Base-by-base conservation (phyloP, 1,140 invertebrate species). In the Camponotus vicinus region DNA sequence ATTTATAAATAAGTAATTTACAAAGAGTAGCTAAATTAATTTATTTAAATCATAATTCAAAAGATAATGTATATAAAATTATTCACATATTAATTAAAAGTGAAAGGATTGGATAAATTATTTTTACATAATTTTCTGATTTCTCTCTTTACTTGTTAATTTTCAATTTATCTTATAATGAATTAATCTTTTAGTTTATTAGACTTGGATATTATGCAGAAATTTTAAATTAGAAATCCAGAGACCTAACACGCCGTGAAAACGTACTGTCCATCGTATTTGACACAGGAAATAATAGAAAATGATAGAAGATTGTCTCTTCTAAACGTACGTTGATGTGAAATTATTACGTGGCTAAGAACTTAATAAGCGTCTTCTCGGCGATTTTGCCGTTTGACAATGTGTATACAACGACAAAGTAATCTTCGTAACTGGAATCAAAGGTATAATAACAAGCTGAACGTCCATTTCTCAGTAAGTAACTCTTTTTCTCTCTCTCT, bases 401-500 rank as follows among this genome's bases (percentile, higher is more conserved):
- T 64, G 32, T 76, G 9, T 73, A 49, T 15, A 63, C 40, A 21
- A 87, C 52, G 21, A 85, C 69, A 37, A 69, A 45, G 49, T 64
- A 85, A 78, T 89, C 75, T 75, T 78, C 61, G 34, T 66, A 82
- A 89, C 76, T 85, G 40, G 37, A 64, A 76, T 87, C 49, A 55
- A 86, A 52, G 57, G 13, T 66, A 57, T 82, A 86, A 83, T 73
- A 52, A 83, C 57, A 85, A 37, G 27, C 52, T 85, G 40, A 63
- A 71, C 40, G 49, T 85, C 71, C 57, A 76, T 64, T 87, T 86
- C 49, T 45, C 49, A 61, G 52, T 64, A 45, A 84, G 78, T 78
- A 79, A 87, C 75, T 87, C 88, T 86, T 89, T 80, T 80, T 86
- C 67, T 59, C 49, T 40, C 69, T 40, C 27, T 85, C 37, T 40